Conservation (phyloP, 2,113 vertebrate genomes). For the Lophura nycthemera region DNA sequence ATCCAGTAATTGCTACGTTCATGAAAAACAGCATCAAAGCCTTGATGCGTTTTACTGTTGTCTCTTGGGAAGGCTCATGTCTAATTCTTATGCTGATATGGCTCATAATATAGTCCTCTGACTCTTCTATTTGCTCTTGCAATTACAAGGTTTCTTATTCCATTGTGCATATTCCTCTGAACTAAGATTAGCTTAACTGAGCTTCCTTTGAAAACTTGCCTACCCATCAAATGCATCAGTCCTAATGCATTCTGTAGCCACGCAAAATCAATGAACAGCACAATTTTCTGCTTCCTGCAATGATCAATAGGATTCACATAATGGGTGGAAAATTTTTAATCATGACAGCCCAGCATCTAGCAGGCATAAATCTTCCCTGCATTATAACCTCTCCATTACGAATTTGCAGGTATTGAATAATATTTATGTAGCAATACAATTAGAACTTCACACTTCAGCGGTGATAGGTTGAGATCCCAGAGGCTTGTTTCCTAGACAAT, state of each 20-base stretch:
- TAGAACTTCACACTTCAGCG: conserved; percentile 68
- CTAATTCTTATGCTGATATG: conserved; percentile 80
- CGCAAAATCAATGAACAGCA: conserved; percentile 82
- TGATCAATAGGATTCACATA: conserved; percentile 82
- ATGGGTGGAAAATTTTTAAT: conserved; percentile 82
- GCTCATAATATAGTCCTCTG: conserved; percentile 74
- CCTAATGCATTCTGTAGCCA: conserved; percentile 79
- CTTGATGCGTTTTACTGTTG: conserved; percentile 62
- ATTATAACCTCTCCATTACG: conserved; percentile 72
- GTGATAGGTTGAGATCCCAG: conserved; percentile 61
- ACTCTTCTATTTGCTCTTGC: conserved; percentile 78
- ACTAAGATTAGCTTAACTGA: conserved; percentile 80
- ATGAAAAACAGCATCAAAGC: conserved; percentile 77
- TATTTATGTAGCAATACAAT: conserved; percentile 69
- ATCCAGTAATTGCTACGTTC: conserved; percentile 78
- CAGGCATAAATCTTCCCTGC: conserved; percentile 75
- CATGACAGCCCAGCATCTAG: conserved; percentile 73
- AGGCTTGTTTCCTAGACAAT: conserved; percentile 45
- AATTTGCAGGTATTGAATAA: conserved; percentile 67
- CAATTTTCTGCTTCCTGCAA: conserved; percentile 79
- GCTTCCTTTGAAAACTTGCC: conserved; percentile 79
- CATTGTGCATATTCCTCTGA: conserved; percentile 77
- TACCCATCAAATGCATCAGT: conserved; percentile 77
- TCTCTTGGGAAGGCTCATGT: conserved; percentile 72
- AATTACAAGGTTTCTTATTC: conserved; percentile 78